A percentile compares a stretch with the other conserved stretches of the same genome.
These are phyloP conservation scores for Encarsia formosa DNA, from an alignment of 2,888 invertebrate species.

Conservation along the genomic window DNA sequence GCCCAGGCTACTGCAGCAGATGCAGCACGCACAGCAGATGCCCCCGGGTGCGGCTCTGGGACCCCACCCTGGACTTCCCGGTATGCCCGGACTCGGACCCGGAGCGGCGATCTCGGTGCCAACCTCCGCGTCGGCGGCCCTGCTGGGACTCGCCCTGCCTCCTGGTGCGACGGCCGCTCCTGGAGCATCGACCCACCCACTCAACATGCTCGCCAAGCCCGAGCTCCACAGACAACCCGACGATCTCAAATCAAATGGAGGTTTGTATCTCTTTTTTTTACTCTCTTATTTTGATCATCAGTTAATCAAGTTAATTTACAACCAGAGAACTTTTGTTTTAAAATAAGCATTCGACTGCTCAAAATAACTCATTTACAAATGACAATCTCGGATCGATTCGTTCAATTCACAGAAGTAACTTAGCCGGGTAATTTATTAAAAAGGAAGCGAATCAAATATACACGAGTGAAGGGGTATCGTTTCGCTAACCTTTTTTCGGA, in stretches of 20 bases:
- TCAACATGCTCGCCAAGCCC: slow-evolving; percentile 74
- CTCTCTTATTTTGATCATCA: no score
- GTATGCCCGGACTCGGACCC: slow-evolving; percentile 53
- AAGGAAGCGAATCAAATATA: no score
- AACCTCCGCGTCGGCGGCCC: slow-evolving; percentile 53
- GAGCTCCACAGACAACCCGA: slow-evolving; percentile 69
- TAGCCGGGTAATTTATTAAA: no score
- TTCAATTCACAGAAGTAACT: no score
- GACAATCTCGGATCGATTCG: no score
- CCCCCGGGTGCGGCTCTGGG: slow-evolving; percentile 69
- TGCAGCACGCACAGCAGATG: slow-evolving; percentile 86
- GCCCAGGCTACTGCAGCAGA: slow-evolving; percentile 77
- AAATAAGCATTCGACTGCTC: no score
- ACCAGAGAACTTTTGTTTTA: no score
- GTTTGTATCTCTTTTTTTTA: slow-evolving; percentile 55
- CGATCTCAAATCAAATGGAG: slow-evolving; percentile 72
- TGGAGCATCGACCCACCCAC: slow-evolving; percentile 67
- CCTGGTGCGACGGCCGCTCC: slow-evolving; percentile 57
- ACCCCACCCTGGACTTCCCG: slow-evolving; percentile 64
- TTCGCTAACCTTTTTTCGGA: no score
- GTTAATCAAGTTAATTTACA: no score
- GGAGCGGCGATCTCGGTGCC: slow-evolving; percentile 52
- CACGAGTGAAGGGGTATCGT: no score
- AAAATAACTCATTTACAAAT: no score
- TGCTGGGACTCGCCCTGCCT: slow-evolving; percentile 52